These are phyloP conservation scores for Timandra comae DNA, from an alignment of 2,888 invertebrate genomes.

Conservation along the genomic window DNA sequence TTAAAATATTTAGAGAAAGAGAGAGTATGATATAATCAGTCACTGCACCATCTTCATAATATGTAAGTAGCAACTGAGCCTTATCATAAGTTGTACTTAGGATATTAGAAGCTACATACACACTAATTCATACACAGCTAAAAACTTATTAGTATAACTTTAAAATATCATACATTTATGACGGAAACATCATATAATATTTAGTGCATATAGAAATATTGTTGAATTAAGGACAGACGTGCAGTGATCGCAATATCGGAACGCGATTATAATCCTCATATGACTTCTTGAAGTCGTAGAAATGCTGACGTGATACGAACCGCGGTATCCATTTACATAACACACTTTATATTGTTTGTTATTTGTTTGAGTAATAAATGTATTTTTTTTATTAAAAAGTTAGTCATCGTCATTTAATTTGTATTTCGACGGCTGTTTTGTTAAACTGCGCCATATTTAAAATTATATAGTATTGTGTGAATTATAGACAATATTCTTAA, in stretches of 20 bases:
- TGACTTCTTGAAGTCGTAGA: constrained; percentile 72
- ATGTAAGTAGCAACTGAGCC: too few species aligned
- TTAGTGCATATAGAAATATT: constrained; percentile 6
- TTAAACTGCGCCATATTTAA: too few species aligned
- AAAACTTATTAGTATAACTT: background rate
- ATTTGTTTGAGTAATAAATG: constrained; percentile 5
- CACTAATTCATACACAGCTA: background rate
- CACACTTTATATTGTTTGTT: constrained; percentile 28
- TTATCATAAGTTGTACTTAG: too few species aligned
- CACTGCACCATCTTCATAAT: too few species aligned
- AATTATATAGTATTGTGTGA: too few species aligned
- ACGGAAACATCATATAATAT: background rate
- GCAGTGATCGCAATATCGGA: constrained; percentile 73
- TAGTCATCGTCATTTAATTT: too few species aligned
- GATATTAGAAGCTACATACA: background rate
- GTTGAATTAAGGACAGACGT: constrained; percentile 72
- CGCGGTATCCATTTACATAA: constrained; percentile 66
- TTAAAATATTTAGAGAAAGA: too few species aligned
- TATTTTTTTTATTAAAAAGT: too few species aligned
- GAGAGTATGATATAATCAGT: too few species aligned
- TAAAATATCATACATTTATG: background rate
- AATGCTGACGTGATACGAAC: constrained; percentile 55
- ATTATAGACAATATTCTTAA: too few species aligned
- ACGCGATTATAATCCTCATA: constrained; percentile 76
- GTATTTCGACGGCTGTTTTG: too few species aligned